Evolutionary conservation across 2,888 invertebrate species (phyloP), one percentile per base, ranked within the genome.

Genomic region (Escarpia spicata): DNA sequence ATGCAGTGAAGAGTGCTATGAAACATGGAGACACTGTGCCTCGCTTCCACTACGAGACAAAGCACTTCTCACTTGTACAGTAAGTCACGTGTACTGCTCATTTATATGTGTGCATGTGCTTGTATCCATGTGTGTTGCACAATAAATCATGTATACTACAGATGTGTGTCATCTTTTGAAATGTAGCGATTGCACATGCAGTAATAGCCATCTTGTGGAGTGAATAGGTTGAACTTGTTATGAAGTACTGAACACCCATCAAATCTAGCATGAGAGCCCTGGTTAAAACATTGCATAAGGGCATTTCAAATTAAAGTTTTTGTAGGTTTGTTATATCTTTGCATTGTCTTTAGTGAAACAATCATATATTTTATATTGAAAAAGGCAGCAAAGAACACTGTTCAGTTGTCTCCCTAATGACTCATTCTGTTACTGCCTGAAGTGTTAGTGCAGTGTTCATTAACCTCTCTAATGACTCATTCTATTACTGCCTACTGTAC

Each of bases 11-110:
- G 93, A 97, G 98, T 94, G 98, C 98, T 37, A 97, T 98, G 93
- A 97, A 97, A 94, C 97, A 97, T 93, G 97, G 97, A 91, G 97
- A 97, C 93, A 96, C 97, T 19, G 96, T 97, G 12, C 99, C 99
- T 0, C 98, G 98, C 95, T 99, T 99, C 96, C 99, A 99, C 96
- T 99, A 99, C 96, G 99, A 99, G 97, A 98, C 97, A 31, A 95
- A 98, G 97, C 96, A 96, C 95, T 99, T 99, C 96, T 98, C 98
- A 1, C 98, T 99, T 94, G 98, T 99, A 92, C 98, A 98, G 97
- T 98, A 96, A 97, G 97, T 90, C 45, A n/a, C 15, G 12, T 26
- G n/a, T 75, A 15, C 19, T 19, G 60, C 60, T 26, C 6, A 26
- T 75, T 15, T n/a, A 19, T 19, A 26, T 26, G 75, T 26, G 6